Evolutionary conservation across 2,113 vertebrate genomes (phyloP).

Genomic region (Trochalopteron elliotii): DNA sequence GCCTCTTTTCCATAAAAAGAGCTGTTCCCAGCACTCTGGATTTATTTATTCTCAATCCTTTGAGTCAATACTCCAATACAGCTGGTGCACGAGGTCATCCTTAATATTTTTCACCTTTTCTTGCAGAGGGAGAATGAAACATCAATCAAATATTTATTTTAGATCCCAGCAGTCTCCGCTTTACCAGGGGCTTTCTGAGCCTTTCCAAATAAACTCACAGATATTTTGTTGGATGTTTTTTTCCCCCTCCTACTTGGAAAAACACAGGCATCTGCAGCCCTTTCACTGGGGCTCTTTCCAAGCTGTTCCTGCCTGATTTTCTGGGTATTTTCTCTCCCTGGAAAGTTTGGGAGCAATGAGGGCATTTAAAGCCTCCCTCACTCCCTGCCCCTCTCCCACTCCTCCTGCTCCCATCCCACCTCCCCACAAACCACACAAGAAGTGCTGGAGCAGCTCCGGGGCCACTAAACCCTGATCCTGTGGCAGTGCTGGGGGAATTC

Average conservation of each 20-base stretch:
- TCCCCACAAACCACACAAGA: not conserved
- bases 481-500: not conserved
- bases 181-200: not conserved
- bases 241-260: rapidly evolving
- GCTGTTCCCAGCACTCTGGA: not conserved
- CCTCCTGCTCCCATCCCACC: not conserved
- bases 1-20: not conserved
- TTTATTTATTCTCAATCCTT: not conserved
- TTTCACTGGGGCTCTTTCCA: not conserved
- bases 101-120: not conserved
- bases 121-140: not conserved
- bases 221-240: not conserved
- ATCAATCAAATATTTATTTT: conserved; percentile 25
- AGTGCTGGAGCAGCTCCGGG: not conserved
- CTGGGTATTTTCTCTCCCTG: not conserved
- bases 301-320: not conserved
- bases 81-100: not conserved
- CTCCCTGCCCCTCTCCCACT: not conserved
- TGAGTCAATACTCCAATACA: not conserved
- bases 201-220: not conserved
- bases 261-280: not conserved
- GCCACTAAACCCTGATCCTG: not conserved
- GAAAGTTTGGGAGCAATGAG: not conserved
- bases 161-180: not conserved
- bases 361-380: not conserved